These are phyloP conservation scores for Bombus difficillimus DNA, from an alignment of 1,140 invertebrate genomes.

Conservation along the genomic window DNA sequence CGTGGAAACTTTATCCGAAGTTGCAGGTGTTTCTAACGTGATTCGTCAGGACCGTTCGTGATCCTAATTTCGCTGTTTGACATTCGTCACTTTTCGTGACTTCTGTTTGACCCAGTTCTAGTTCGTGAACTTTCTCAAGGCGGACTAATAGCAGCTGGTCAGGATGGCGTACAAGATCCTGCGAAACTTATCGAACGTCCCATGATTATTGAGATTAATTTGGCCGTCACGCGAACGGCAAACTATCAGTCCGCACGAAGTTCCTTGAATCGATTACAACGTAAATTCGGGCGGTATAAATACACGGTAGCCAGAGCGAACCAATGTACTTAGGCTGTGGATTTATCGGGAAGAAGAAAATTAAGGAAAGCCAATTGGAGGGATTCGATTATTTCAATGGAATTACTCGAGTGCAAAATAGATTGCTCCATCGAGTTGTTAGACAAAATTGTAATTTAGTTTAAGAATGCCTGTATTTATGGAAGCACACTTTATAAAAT, in stretches of 20 bases:
- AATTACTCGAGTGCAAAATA: too few species aligned
- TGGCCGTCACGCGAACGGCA: neutral
- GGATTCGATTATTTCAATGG: too few species aligned
- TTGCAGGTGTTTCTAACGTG: neutral
- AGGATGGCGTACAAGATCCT: neutral
- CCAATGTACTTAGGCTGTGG: too few species aligned
- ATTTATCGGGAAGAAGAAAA: too few species aligned
- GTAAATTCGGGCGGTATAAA: neutral
- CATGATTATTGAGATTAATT: constrained; percentile 29
- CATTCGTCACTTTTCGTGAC: constrained; percentile 18
- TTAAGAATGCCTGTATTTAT: too few species aligned
- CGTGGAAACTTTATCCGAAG: neutral
- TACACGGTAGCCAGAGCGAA: too few species aligned
- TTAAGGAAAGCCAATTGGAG: too few species aligned
- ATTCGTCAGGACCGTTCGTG: constrained; percentile 42
- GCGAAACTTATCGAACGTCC: constrained; percentile 17
- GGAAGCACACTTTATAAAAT: too few species aligned
- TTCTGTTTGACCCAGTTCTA: neutral
- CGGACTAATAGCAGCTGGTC: neutral
- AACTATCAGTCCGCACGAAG: constrained; percentile 8
- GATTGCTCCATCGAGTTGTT: too few species aligned
- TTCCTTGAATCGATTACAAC: neutral
- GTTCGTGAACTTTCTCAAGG: neutral
- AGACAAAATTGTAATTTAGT: too few species aligned
- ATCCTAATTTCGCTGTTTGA: neutral